Base-by-base conservation (phyloP, 2,113 vertebrate genomes). In the Caretta caretta region DNA sequence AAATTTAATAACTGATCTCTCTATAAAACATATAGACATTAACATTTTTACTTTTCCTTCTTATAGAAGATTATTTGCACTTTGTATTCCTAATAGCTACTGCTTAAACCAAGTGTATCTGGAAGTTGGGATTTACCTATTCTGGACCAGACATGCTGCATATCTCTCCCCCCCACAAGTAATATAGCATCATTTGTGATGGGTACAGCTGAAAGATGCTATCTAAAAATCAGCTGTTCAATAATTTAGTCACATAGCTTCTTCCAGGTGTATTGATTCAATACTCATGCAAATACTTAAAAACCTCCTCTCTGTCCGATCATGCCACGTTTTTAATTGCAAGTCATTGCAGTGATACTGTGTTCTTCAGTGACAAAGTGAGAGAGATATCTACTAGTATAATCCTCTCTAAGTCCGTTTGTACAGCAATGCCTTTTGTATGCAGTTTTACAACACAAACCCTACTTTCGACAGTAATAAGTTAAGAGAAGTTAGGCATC, bases 41-140 rank as follows among this genome's bases (percentile, higher is more conserved):
- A 90, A n/a, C 91, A 92, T 95, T 94, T 96, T 96, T 92, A 46
- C 69, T 92, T 94, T 87, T 84, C 88, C 93, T 96, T 90, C 94
- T 90, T 87, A 56, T 92, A 96, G 65, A 89, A 38, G 81, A 88
- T 86, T 80, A 31, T 46, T 96, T 93, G 38, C 22, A 69, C 38
- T 46, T 72, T 1, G 0, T 22, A 54, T 2, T 56, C 83, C 54
- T 75, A 96, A 51, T 69, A 93, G 94, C 92, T 86, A 78, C 75
- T 65, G 51, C 88, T 94, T 86, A 96, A 96, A 95, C 17, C 3
- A 10, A 92, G 89, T 85, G 89, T 94, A 93, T 31, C n/a, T 14
- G 19, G 49, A 92, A 83, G 50, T 65, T 56, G 46, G 56, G 46
- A 78, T 97, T 89, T 94, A 90, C 17, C 94, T 87, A 80, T 89